Percentiles rank a stretch among this genome's conserved stretches.
Conservation (phyloP, 2,888 invertebrate genomes). For the Dicycla oo region DNA sequence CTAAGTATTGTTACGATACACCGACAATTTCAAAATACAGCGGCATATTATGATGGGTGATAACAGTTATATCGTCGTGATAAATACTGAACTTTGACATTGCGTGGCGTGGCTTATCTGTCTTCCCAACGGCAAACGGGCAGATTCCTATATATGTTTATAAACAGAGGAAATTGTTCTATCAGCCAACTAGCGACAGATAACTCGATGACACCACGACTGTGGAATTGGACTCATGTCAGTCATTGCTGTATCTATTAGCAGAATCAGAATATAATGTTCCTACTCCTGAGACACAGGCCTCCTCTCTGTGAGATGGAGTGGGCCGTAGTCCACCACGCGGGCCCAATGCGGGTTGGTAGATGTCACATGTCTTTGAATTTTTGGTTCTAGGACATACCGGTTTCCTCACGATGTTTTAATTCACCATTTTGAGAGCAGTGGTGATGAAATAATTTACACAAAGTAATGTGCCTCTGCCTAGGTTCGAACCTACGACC, state of each 20-base stretch:
- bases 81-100: constrained; percentile 75
- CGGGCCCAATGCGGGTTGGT: no score
- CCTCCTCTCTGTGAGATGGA: no score
- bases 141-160: constrained; percentile 62
- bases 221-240: constrained; percentile 19
- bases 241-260: background rate
- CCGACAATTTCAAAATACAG: constrained; percentile 40
- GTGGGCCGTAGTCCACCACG: no score
- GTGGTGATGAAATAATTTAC: no score
- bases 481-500: no score
- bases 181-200: constrained; percentile 32
- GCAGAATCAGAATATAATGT: no score
- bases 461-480: no score
- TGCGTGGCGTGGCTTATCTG: constrained; percentile 71
- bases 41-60: constrained; percentile 48
- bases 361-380: no score
- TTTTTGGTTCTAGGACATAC: no score
- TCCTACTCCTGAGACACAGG: no score
- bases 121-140: constrained; percentile 64
- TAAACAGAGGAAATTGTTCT: constrained; percentile 52
- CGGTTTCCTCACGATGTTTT: no score
- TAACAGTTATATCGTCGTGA: constrained; percentile 60
- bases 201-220: constrained; percentile 32
- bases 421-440: no score
- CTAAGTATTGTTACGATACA: constrained; percentile 15